These are phyloP conservation scores for Orgyia antiqua DNA, from an alignment of 2,888 invertebrate species.

Conservation along the genomic window DNA sequence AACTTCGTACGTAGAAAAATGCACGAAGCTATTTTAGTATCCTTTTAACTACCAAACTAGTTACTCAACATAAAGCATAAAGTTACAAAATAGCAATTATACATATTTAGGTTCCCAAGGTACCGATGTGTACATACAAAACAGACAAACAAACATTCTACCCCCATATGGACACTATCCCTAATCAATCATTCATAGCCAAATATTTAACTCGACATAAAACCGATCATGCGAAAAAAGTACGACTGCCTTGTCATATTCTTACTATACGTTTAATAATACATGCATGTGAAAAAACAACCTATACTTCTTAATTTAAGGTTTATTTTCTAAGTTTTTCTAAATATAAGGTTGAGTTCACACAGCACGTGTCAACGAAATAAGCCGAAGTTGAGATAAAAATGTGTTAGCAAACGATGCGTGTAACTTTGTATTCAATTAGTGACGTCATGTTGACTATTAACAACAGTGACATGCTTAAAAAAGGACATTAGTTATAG, in stretches of 20 bases:
- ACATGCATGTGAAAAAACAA: conserved; percentile 19
- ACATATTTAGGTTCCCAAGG: no score
- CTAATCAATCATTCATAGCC: conserved; percentile 29
- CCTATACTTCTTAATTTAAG: conserved; percentile 16
- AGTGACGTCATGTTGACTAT: conserved; percentile 18
- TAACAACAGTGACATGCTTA: no score
- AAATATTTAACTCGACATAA: conserved; percentile 49
- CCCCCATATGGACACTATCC: conserved; percentile 12
- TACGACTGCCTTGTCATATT: conserved; percentile 56
- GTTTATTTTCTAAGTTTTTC: conserved; percentile 19
- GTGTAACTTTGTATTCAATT: conserved; percentile 34
- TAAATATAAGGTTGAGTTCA: conserved; percentile 26
- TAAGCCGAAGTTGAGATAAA: conserved; percentile 34
- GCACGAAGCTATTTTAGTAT: no score
- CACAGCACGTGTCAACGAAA: conserved; percentile 43
- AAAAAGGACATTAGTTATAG: no score
- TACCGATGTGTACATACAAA: background rate
- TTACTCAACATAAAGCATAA: no score
- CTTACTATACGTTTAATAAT: conserved; percentile 56
- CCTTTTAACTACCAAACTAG: no score
- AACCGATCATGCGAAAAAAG: conserved; percentile 67
- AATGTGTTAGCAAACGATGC: conserved; percentile 40
- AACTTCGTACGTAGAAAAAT: no score
- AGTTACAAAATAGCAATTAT: no score
- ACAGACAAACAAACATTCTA: conserved; percentile 2